These are phyloP conservation scores for Trichogramma evanescens DNA, from an alignment of 2,888 invertebrate genomes.

Conservation along the genomic window DNA sequence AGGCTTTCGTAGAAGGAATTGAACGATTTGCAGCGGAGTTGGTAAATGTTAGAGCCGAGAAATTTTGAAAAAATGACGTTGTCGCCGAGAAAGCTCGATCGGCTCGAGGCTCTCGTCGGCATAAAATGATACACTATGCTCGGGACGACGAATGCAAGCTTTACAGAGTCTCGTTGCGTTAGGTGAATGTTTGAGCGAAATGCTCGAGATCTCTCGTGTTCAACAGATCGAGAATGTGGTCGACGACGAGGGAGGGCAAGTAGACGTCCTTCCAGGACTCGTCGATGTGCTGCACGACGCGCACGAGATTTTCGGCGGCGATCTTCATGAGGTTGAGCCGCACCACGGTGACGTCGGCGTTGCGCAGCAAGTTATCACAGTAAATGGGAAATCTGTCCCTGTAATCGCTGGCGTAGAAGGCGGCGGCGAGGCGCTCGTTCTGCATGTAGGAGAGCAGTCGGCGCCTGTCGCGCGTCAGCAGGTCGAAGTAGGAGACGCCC, in stretches of 20 bases:
- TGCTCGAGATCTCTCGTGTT: conserved; percentile 3
- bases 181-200: neutral
- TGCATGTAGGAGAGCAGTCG: neutral
- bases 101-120: too few relatives aligned
- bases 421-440: neutral
- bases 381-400: conserved; percentile 2
- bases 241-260: conserved; percentile 7
- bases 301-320: neutral
- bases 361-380: neutral
- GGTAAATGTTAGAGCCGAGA: too few relatives aligned
- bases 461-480: neutral
- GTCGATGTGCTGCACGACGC: conserved; percentile 1
- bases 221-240: conserved; percentile 5
- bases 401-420: neutral
- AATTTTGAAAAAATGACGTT: too few relatives aligned
- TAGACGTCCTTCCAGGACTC: neutral
- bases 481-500: neutral
- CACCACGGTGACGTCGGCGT: neutral
- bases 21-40: too few relatives aligned
- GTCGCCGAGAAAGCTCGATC: too few relatives aligned
- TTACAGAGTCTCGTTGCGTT: too few relatives aligned
- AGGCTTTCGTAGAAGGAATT: too few relatives aligned
- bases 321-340: neutral
- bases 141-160: too few relatives aligned
- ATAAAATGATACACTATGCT: too few relatives aligned